Conservation (phyloP, 2,888 invertebrate species). For the Epiblema foenella region DNA sequence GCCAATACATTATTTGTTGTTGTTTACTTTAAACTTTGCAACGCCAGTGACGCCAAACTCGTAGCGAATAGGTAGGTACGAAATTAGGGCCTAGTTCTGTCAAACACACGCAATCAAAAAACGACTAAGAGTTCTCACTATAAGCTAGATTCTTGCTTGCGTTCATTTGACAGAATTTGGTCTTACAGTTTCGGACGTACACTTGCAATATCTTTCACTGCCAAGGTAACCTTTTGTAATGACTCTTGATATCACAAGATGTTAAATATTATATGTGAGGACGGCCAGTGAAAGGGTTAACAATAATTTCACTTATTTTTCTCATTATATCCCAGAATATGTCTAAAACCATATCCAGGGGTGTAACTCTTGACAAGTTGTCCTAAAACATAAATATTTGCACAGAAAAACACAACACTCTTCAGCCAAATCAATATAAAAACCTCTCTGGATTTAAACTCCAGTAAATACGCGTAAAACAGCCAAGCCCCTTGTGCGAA, state of each 20-base stretch:
- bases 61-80: too few relatives aligned
- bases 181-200: too few relatives aligned
- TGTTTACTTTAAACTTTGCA: too few relatives aligned
- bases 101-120: too few relatives aligned
- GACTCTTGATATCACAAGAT: too few relatives aligned
- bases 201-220: too few relatives aligned
- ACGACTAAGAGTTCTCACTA: too few relatives aligned
- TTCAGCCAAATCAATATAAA: constrained; percentile 94
- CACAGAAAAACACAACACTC: constrained; percentile 92
- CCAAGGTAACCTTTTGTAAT: too few relatives aligned
- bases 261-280: neutral
- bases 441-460: constrained; percentile 93
- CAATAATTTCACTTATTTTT: constrained; percentile 18
- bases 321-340: constrained; percentile 39
- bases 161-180: too few relatives aligned
- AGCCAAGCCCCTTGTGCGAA: constrained; percentile 94
- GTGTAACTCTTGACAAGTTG: constrained; percentile 80
- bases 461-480: constrained; percentile 94
- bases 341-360: constrained; percentile 68
- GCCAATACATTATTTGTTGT: neutral
- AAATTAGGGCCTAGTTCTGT: too few relatives aligned
- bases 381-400: constrained; percentile 89
- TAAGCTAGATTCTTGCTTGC: too few relatives aligned
- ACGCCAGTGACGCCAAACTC: too few relatives aligned
- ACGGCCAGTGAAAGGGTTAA: neutral